Percentiles rank a stretch among this genome's conserved stretches.
Evolutionary conservation across 2,888 invertebrate genomes (phyloP).

Genomic region (Pheosia tremula): DNA sequence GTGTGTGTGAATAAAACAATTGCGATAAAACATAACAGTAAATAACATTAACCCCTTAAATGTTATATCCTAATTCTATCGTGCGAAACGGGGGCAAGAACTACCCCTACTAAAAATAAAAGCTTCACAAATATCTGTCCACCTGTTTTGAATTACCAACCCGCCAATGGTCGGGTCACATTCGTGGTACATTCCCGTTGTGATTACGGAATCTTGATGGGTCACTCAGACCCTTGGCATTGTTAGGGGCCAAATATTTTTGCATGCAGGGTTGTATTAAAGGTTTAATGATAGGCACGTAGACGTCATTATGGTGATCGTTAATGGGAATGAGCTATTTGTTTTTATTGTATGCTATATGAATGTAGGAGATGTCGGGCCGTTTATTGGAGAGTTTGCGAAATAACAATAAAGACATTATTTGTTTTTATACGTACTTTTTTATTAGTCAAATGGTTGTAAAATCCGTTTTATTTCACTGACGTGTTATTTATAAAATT

Average conservation of each 20-base stretch:
- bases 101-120: constrained; percentile 25
- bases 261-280: constrained; percentile 34
- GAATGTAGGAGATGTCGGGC: constrained; percentile 20
- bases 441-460: no score
- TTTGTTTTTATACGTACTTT: no score
- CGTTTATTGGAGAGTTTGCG: background rate
- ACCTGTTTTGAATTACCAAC: constrained; percentile 45
- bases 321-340: constrained; percentile 39
- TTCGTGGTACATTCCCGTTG: constrained; percentile 46
- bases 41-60: constrained; percentile 22
- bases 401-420: no score
- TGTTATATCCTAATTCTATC: constrained; percentile 13
- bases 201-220: constrained; percentile 51
- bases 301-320: constrained; percentile 30
- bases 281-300: constrained; percentile 36
- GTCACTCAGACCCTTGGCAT: constrained; percentile 40
- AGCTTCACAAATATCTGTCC: constrained; percentile 18
- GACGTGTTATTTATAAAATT: no score
- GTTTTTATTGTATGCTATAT: constrained; percentile 35
- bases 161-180: constrained; percentile 41
- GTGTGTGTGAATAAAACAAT: no score
- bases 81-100: constrained; percentile 22
- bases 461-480: no score
- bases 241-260: constrained; percentile 47
- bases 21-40: constrained; percentile 10